Evolutionary conservation across 2,113 vertebrate genomes (phyloP).

Genomic region (Panurus biarmicus): DNA sequence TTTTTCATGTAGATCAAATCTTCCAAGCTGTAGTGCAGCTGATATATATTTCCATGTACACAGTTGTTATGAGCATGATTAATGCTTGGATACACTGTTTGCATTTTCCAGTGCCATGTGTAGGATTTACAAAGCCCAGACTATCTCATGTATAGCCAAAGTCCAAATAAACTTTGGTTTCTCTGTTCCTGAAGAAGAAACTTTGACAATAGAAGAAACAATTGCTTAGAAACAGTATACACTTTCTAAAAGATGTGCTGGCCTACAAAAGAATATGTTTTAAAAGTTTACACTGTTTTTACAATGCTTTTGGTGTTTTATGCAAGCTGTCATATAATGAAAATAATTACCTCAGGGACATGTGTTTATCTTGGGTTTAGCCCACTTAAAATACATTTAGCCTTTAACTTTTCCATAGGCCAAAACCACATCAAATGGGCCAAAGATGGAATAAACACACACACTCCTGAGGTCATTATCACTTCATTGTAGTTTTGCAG

Average conservation of each 20-base stretch:
- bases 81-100: conserved; percentile 28
- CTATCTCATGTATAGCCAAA: neutral
- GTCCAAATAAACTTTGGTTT: conserved; percentile 37
- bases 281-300: conserved; percentile 57
- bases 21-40: neutral
- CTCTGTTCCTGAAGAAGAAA: neutral
- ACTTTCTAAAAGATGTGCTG: conserved; percentile 31
- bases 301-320: conserved; percentile 67
- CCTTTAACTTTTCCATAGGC: conserved; percentile 61
- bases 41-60: neutral
- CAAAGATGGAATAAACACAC: conserved; percentile 62
- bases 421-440: conserved; percentile 68
- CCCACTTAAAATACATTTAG: conserved; percentile 66
- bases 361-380: conserved; percentile 69
- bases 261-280: neutral
- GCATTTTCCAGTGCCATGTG: neutral
- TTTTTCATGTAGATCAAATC: neutral
- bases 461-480: conserved; percentile 60
- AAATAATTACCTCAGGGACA: conserved; percentile 63
- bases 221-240: conserved; percentile 54
- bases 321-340: conserved; percentile 66
- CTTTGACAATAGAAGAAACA: conserved; percentile 48
- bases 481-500: conserved; percentile 60
- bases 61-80: neutral
- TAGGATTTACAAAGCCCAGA: conserved; percentile 18